phyloP scores from a whole-genome alignment of 2,888 invertebrate species.

The Macaria notata region DNA sequence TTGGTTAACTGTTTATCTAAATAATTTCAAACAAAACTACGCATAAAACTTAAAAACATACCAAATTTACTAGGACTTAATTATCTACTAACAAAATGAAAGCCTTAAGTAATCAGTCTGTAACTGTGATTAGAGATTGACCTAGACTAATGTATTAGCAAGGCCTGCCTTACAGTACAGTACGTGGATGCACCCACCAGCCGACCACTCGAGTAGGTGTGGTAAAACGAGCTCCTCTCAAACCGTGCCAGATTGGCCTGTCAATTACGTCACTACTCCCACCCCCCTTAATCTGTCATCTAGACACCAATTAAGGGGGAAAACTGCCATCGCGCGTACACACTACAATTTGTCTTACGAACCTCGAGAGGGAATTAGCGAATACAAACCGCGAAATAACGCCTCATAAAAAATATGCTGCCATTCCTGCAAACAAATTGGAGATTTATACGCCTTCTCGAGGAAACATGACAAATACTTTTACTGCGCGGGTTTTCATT shows the following conservation, averaged over 20 bases:
- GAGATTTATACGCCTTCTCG: conserved; percentile 20
- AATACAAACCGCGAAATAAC: conserved; percentile 26
- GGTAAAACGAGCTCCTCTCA: conserved; percentile 49
- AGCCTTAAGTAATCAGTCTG: neutral
- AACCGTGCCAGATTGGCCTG: conserved; percentile 71
- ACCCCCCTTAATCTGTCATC: conserved; percentile 76
- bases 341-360: conserved; percentile 67
- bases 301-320: conserved; percentile 74
- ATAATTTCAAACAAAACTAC: too few relatives aligned
- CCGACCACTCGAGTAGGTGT: neutral
- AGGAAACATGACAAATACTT: conserved; percentile 32
- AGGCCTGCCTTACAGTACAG: too few relatives aligned
- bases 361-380: conserved; percentile 35
- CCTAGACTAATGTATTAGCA: too few relatives aligned
- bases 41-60: too few relatives aligned
- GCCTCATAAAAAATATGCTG: conserved; percentile 23
- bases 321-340: conserved; percentile 61
- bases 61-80: too few relatives aligned
- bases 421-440: conserved; percentile 17
- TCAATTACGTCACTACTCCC: conserved; percentile 75
- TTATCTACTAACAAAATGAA: too few relatives aligned
- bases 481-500: conserved; percentile 37
- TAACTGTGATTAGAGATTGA: too few relatives aligned
- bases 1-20: too few relatives aligned
- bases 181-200: too few relatives aligned